These are phyloP conservation scores for Paguma larvata DNA, from an alignment of 2,797 vertebrate genomes.

Conservation along the genomic window DNA sequence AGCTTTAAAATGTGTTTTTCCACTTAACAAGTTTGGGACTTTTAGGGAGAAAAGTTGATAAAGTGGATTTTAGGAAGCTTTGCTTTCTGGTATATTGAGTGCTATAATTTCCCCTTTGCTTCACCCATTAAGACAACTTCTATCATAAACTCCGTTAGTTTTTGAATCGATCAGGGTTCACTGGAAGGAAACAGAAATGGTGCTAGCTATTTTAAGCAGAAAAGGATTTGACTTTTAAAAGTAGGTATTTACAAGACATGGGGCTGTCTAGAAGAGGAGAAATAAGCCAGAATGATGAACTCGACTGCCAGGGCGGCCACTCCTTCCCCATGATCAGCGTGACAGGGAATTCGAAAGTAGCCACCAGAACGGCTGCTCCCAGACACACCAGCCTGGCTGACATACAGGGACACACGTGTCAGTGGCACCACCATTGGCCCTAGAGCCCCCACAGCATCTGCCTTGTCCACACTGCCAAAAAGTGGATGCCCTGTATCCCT, in stretches of 20 bases:
- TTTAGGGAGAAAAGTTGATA: not conserved
- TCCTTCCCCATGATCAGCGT: not conserved
- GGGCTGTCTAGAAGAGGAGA: not conserved
- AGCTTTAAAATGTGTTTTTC: slow-evolving; percentile 46
- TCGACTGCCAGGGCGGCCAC: not conserved
- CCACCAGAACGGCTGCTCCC: not conserved
- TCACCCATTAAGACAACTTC: not conserved
- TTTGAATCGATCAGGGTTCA: not conserved
- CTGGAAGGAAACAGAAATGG: not conserved
- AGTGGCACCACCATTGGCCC: not conserved
- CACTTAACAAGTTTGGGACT: not conserved
- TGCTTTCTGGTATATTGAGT: not conserved
- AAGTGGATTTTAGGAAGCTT: slow-evolving; percentile 35
- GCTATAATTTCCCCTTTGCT: not conserved
- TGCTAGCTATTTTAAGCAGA: not conserved
- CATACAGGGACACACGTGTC: not conserved
- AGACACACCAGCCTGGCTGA: not conserved
- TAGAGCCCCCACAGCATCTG: not conserved
- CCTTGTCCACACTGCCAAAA: not conserved
- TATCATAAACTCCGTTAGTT: not conserved
- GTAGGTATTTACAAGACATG: not conserved
- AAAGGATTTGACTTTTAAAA: not conserved
- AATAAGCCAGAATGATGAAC: not conserved
- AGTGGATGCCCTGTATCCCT: fast-evolving
- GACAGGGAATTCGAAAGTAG: not conserved